A percentile compares a stretch with the other conserved stretches of the same genome.
phyloP scores from a whole-genome alignment of 2,888 invertebrate genomes.

The Flexamia atlantica region DNA sequence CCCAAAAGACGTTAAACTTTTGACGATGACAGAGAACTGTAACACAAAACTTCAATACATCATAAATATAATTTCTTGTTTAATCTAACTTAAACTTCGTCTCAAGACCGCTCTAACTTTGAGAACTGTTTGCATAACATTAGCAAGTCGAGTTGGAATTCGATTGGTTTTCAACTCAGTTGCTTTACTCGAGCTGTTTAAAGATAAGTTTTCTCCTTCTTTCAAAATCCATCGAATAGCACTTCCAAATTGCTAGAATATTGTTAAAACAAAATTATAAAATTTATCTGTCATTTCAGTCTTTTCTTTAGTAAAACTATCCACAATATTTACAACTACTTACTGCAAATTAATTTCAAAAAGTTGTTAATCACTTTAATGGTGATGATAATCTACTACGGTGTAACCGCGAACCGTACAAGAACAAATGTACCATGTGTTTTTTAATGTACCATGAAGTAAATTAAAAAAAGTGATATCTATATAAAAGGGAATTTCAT shows the following conservation, averaged over 20 bases:
- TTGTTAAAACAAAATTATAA: no score
- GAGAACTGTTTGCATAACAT: constrained; percentile 38
- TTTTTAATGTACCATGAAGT: no score
- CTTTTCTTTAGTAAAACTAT: background rate
- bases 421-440: no score
- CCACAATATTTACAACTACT: no score
- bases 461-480: no score
- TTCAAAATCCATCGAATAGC: background rate
- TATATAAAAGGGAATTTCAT: no score
- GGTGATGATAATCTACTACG: no score
- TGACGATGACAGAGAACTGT: background rate
- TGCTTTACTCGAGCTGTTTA: constrained; percentile 36
- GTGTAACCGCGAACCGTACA: no score
- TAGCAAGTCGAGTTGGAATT: constrained; percentile 26
- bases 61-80: constrained; percentile 43
- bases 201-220: background rate
- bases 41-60: constrained; percentile 26
- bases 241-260: no score
- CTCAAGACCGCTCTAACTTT: constrained; percentile 38
- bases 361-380: no score
- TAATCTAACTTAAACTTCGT: constrained; percentile 25
- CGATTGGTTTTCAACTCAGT: constrained; percentile 43
- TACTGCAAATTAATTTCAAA: no score
- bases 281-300: background rate
- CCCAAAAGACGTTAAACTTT: background rate